A percentile compares a stretch with the other conserved stretches of the same genome.
These are phyloP conservation scores for Gymnobelideus leadbeateri DNA, from an alignment of 2,113 vertebrate genomes.

Conservation along the genomic window DNA sequence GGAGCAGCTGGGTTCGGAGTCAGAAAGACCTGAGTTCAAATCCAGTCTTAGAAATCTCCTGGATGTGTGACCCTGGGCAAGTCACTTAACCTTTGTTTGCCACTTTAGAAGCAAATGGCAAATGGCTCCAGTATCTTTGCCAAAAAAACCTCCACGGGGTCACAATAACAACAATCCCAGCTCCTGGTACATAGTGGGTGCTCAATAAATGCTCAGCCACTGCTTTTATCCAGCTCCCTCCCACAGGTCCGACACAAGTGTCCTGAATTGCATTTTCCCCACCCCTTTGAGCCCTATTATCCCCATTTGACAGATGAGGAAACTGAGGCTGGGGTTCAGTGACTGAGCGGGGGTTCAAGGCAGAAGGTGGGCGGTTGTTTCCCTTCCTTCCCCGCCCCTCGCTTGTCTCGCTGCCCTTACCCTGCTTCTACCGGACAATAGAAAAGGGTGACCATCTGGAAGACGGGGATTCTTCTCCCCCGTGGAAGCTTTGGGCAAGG, in stretches of 20 bases:
- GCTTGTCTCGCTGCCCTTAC: not conserved
- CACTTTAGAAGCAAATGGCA: not conserved
- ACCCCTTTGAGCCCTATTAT: not conserved
- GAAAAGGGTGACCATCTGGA: not conserved
- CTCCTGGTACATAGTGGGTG: not conserved
- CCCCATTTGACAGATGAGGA: not conserved
- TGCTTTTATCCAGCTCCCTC: not conserved
- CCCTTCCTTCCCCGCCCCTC: too few relatives aligned
- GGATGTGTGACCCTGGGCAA: not conserved
- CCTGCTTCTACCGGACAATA: not conserved
- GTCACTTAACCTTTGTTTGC: not conserved
- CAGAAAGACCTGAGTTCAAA: too few relatives aligned
- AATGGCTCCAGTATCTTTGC: not conserved
- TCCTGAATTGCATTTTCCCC: not conserved
- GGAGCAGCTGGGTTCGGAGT: too few relatives aligned
- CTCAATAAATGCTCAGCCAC: not conserved
- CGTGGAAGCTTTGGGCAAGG: not conserved
- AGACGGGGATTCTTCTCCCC: not conserved
- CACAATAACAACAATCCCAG: not conserved
- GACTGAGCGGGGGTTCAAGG: not conserved
- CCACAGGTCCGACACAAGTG: not conserved
- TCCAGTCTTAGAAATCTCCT: too few relatives aligned
- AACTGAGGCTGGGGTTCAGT: not conserved
- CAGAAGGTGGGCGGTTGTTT: not conserved
- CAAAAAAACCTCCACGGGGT: not conserved